Evolutionary conservation across 1,140 invertebrate genomes (phyloP).

Genomic region (Protaetia brevitarsis): DNA sequence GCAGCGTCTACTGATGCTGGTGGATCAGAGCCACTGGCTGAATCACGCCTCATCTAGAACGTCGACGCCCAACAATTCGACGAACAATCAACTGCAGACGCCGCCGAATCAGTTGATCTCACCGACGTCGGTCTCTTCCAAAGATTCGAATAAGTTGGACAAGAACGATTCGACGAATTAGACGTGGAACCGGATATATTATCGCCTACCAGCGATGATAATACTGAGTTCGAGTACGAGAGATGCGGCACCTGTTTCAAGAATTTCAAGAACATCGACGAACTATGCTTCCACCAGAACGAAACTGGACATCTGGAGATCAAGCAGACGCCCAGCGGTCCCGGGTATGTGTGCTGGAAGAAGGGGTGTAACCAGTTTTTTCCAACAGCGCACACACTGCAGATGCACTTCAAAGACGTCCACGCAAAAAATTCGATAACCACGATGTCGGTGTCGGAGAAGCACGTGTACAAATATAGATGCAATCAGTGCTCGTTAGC

Average conservation of each 20-base stretch:
- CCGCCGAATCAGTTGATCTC: conserved; percentile 45
- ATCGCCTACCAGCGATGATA: conserved; percentile 60
- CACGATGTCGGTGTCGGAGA: conserved; percentile 81
- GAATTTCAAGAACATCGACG: conserved; percentile 72
- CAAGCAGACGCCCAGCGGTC: conserved; percentile 76
- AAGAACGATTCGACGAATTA: conserved; percentile 51
- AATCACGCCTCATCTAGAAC: conserved; percentile 58
- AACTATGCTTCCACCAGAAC: conserved; percentile 79
- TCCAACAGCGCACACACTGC: conserved; percentile 69
- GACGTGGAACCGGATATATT: conserved; percentile 59
- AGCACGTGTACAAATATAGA: conserved; percentile 93
- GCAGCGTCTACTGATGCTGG: conserved; percentile 80
- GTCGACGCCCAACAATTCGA: conserved; percentile 46
- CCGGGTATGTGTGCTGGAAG: conserved; percentile 86
- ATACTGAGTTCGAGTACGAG: conserved; percentile 57
- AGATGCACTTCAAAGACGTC: conserved; percentile 79
- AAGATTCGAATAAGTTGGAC: conserved; percentile 48
- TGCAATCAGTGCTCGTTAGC: conserved; percentile 94
- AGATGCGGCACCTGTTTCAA: conserved; percentile 69
- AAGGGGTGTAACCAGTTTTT: conserved; percentile 86
- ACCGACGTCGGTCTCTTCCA: conserved; percentile 48
- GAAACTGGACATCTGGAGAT: conserved; percentile 80
- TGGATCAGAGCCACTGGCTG: conserved; percentile 86
- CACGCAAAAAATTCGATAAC: conserved; percentile 69
- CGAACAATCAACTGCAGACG: conserved; percentile 30